Conservation (phyloP, 2,113 vertebrate genomes). For the Colaptes auratus region DNA sequence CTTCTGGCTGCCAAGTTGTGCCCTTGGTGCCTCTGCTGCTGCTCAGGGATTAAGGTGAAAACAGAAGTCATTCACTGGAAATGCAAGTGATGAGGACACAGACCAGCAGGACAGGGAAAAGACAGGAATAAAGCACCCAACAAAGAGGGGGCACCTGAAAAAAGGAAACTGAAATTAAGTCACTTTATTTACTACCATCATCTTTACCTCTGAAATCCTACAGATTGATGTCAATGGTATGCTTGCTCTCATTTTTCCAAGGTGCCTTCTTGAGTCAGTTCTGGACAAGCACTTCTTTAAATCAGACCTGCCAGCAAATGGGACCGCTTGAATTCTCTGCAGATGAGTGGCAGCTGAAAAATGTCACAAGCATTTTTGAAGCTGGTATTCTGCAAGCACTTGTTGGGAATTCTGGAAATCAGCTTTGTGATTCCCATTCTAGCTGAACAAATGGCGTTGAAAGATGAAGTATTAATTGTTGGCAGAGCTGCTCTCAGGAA, state of each 20-base stretch:
- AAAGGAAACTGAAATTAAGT: background rate
- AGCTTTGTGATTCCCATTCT: background rate
- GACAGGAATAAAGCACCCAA: background rate
- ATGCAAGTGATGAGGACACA: background rate
- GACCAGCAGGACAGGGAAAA: background rate
- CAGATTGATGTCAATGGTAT: background rate
- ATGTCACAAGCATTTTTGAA: background rate
- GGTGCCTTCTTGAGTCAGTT: background rate
- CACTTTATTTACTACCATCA: background rate
- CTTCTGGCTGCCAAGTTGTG: rapidly evolving
- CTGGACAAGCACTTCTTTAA: background rate
- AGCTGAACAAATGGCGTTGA: background rate
- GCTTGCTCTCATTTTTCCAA: background rate
- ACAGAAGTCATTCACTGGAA: background rate
- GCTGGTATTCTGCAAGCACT: constrained; percentile 4
- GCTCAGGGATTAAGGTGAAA: background rate
- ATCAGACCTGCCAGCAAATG: background rate
- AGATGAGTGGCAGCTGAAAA: background rate
- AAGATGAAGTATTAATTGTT: background rate
- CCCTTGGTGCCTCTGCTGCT: background rate
- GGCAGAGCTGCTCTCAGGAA: background rate
- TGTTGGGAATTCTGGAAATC: constrained; percentile 6
- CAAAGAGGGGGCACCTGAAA: background rate
- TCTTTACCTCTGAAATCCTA: background rate
- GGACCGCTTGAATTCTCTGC: background rate